Evolutionary conservation across 2,888 invertebrate genomes (phyloP), one percentile per base, ranked within the genome.

Genomic region (Trichopria drosophilae): DNA sequence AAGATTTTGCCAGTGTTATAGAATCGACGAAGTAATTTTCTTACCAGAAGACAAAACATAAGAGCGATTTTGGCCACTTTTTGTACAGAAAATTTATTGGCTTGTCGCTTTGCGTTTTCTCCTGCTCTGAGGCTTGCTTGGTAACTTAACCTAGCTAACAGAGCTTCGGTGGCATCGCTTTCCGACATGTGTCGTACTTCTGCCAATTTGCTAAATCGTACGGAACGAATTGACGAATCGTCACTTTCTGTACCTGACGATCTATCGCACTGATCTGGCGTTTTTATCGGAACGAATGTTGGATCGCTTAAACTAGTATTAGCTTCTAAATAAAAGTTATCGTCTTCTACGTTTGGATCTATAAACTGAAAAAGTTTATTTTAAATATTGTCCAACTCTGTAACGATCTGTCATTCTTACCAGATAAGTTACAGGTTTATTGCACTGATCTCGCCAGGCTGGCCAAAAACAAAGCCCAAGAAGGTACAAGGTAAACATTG

Each of bases 141-240:
- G 81, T 96, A 97, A n/a, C 96, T 95, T 55, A 97, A 80, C 40
- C 97, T 83, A 3, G 97, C 93, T 67, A 95, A 80, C 56, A 93
- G 78, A 7, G 97, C 97, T 70, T 96, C 97, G 32, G 91, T 90
- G 3, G 96, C 97, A 78, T 93, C 89, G 58, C 84, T 83, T 50
- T 91, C 89, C 0, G 91, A 91, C 88, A 93, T 89, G 62, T 93
- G 92, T 1, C 92, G 83, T 44, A 90, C 89, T 81, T 91, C 91
- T 6, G 90, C 90, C 61, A 96, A 81, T 79, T 93, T 93, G 71
- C 89, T 93, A 73, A 94, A 94, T 52, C 95, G 83, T 9, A 96
- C 96, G 46, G 90, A 89, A 59, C 89, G 84, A 50, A 88, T 82
- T 10, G 88, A 87, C 48, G 90, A 89, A 71, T 92, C 94, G 77